Base-by-base conservation (phyloP, 2,113 vertebrate species). In the Leiothrix lutea region DNA sequence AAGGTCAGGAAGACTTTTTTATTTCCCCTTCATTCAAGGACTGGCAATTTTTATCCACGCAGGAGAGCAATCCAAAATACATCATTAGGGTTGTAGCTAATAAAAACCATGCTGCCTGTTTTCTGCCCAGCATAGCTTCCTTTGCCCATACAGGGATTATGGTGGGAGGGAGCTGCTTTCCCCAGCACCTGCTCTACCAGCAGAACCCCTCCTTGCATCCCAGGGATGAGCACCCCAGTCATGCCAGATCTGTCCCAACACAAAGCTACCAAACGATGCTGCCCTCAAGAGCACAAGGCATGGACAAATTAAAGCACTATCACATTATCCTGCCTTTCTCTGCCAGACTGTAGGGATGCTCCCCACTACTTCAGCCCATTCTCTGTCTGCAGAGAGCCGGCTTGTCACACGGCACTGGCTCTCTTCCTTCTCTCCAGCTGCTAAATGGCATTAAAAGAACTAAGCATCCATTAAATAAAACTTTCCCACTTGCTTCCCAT, bases 401-500 rank as follows among this genome's bases (percentile, higher is more conserved):
- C 38, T 69, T 78, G 92, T 95, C 92, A 96, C 91, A 90, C 50
- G 0, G 70, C 22, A 4, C 90, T 96, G 95, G 64, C 93, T 91
- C 83, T 84, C 80, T 87, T 89, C 84, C 80, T 95, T 90, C 91
- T 86, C 94, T 96, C 96, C 95, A 96, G 96, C 95, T 97, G 95
- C 92, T 97, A 97, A 97, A 97, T 60, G 84, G 88, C 91, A 96
- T 97, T 96, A 95, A 91, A 96, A 95, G 88, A 96, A 95, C 91
- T 91, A 97, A 96, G 91, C 81, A 91, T 85, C 86, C 93, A 97
- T 96, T 95, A 96, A 97, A 96, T 95, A 96, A 93, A 96, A 96
- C 95, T 96, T 96, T 83, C 90, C 86, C 92, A 66, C 95, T 92
- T 95, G 95, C 96, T 95, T 96, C 92, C 74, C 83, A 69, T 64